Percentiles rank a stretch among this genome's conserved stretches.
Evolutionary conservation across 2,797 vertebrate species (phyloP).

Genomic region (Sandelia bainsii): DNA sequence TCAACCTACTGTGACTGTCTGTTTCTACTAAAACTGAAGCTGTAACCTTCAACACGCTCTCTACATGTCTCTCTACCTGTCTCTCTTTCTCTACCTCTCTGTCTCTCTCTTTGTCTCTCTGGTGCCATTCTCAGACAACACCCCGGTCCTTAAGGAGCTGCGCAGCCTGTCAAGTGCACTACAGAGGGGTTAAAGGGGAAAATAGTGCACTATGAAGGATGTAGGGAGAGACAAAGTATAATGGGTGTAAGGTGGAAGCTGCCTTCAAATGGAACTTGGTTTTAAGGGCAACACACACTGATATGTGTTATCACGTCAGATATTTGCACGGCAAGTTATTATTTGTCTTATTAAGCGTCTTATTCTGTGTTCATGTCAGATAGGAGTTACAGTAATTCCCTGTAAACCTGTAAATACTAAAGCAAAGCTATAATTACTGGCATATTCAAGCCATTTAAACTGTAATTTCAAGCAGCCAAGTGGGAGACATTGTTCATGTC

Average conservation of each 20-base stretch:
- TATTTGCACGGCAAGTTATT: not conserved
- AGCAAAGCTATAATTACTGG: not conserved
- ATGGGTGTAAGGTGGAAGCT: constrained; percentile 8
- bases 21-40: constrained; percentile 40
- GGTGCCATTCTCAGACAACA: constrained; percentile 80
- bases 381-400: not conserved
- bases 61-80: constrained; percentile 31
- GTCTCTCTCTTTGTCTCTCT: constrained; percentile 61
- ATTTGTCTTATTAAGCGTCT: too few relatives aligned
- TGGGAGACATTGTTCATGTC: not conserved
- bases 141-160: constrained; percentile 74
- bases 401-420: too few relatives aligned
- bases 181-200: not conserved
- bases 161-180: constrained; percentile 37
- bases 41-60: constrained; percentile 29
- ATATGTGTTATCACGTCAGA: not conserved
- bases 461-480: too few relatives aligned
- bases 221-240: not conserved
- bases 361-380: not conserved
- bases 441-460: too few relatives aligned
- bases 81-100: constrained; percentile 24
- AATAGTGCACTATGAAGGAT: constrained; percentile 7
- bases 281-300: constrained; percentile 16
- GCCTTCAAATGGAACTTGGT: not conserved
- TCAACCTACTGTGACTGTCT: constrained; percentile 54